phyloP scores from a whole-genome alignment of 2,113 vertebrate genomes.

The Chamaetylas fuelleborni region DNA sequence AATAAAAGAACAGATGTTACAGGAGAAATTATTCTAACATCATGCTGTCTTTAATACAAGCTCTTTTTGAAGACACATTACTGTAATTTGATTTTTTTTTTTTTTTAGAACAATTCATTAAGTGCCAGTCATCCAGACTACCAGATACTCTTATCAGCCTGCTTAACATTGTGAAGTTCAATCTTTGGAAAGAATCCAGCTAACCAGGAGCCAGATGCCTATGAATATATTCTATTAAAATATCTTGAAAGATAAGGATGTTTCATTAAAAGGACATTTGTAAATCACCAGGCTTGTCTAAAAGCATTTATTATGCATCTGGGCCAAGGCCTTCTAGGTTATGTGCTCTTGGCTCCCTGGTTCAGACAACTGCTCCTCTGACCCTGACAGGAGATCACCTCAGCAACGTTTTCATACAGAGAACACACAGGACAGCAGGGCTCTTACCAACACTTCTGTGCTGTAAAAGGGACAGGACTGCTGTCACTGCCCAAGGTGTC shows the following conservation, averaged over 20 bases:
- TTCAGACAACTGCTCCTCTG: not conserved
- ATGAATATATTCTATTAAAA: slow-evolving; percentile 11
- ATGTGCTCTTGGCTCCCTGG: not conserved
- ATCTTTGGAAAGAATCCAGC: slow-evolving; percentile 44
- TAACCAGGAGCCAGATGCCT: slow-evolving; percentile 43
- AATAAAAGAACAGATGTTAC: slow-evolving; percentile 41
- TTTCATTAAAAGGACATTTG: slow-evolving; percentile 40
- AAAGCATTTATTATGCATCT: not conserved
- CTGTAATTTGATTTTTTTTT: slow-evolving; percentile 30
- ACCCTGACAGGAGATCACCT: not conserved
- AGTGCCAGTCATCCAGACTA: slow-evolving; percentile 25
- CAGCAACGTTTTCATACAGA: not conserved
- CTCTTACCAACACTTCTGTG: not conserved
- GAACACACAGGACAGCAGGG: not conserved
- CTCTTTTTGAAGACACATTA: slow-evolving; percentile 41
- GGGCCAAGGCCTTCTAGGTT: not conserved
- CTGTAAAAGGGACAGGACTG: not conserved
- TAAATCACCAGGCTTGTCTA: not conserved
- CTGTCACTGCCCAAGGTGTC: not conserved
- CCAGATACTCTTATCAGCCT: slow-evolving; percentile 26
- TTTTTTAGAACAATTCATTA: slow-evolving; percentile 55
- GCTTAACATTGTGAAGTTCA: slow-evolving; percentile 10
- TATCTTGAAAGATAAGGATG: slow-evolving; percentile 35
- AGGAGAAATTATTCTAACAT: slow-evolving; percentile 32
- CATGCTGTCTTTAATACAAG: slow-evolving; percentile 10